Evolutionary conservation across 2,888 invertebrate species (phyloP).

Genomic region (Sphecodes monilicornis): DNA sequence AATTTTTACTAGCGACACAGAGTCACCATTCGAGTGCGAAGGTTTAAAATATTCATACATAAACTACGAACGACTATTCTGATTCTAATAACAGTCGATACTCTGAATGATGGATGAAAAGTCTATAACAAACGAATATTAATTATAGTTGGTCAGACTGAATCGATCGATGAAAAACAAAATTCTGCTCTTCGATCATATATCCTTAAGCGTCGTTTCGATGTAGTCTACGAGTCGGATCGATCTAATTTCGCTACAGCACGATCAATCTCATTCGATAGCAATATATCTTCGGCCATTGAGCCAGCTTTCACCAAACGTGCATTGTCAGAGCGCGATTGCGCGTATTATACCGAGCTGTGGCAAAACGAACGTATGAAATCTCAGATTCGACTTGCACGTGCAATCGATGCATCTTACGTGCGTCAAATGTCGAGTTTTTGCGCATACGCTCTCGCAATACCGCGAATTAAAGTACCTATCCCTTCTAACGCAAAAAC

Average conservation of each 20-base stretch:
- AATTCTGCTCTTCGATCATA: neutral
- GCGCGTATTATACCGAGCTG: constrained; percentile 1
- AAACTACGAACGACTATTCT: too few relatives aligned
- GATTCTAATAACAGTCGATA: neutral
- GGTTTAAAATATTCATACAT: too few relatives aligned
- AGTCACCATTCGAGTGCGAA: too few relatives aligned
- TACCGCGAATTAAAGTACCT: neutral
- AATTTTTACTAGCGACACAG: too few relatives aligned
- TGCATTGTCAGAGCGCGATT: neutral
- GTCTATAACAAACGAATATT: neutral
- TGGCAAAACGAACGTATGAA: constrained; percentile 11
- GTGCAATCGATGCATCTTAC: constrained; percentile 57
- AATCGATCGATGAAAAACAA: neutral
- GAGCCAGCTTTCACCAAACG: constrained; percentile 22
- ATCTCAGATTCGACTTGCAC: constrained; percentile 39
- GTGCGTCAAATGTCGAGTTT: constrained; percentile 31
- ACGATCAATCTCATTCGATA: neutral
- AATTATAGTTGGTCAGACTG: neutral
- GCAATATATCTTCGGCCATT: constrained; percentile 9
- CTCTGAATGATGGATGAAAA: neutral
- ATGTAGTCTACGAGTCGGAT: neutral
- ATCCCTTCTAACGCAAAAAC: neutral
- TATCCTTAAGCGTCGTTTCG: neutral
- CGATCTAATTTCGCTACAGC: constrained; percentile 16
- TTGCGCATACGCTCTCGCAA: too few relatives aligned